These are phyloP conservation scores for Ferrisia virgata DNA, from an alignment of 2,888 invertebrate genomes.

Conservation along the genomic window DNA sequence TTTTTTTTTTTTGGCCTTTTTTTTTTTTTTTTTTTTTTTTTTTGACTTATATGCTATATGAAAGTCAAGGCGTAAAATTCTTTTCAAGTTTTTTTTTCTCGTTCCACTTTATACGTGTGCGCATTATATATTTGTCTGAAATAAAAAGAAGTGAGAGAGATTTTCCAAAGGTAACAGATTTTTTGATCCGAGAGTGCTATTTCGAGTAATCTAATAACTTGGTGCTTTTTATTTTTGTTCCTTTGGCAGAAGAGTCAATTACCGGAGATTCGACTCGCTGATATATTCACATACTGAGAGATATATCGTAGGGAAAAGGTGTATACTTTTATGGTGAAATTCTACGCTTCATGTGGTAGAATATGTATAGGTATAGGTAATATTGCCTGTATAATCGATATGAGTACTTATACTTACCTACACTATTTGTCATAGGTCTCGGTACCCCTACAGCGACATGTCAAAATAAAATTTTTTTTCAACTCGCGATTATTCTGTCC, in stretches of 20 bases:
- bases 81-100: constrained; percentile 6
- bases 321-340: no score
- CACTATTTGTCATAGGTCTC: no score
- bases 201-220: constrained; percentile 13
- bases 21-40: no score
- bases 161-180: constrained; percentile 8
- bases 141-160: neutral
- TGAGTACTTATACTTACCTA: no score
- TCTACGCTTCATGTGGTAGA: no score
- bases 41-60: neutral
- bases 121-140: neutral
- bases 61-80: neutral
- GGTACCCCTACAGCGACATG: no score
- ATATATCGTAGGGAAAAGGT: no score
- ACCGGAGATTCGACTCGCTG: neutral
- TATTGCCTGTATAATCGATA: no score
- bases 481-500: no score
- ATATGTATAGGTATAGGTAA: no score
- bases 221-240: neutral
- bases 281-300: neutral
- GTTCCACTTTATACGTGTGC: neutral
- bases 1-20: no score
- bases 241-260: constrained; percentile 3
- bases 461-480: no score
- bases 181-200: constrained; percentile 3